Conservation (phyloP, 2,113 vertebrate genomes). For the Gopherus evgoodei region DNA sequence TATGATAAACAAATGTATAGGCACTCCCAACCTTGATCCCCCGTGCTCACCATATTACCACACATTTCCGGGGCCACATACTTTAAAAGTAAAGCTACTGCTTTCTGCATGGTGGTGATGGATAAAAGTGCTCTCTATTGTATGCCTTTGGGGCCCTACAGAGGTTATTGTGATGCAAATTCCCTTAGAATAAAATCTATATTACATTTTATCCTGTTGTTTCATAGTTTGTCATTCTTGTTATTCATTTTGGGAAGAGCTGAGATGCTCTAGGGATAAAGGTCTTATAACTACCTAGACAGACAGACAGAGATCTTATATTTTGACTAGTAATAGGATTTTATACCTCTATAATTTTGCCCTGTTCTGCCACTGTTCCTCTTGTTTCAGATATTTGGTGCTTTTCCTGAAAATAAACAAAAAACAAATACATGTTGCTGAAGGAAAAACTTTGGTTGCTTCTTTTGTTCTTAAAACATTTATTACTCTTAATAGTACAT, state of each 20-base stretch:
- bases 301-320: neutral
- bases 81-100: neutral
- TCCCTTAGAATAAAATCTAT: neutral
- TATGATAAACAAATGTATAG: constrained; percentile 3
- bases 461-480: neutral
- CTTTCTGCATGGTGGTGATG: neutral
- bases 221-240: neutral
- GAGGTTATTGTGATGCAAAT: neutral
- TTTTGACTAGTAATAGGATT: neutral
- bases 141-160: neutral
- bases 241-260: neutral
- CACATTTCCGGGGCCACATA: neutral
- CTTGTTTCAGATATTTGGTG: neutral
- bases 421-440: neutral
- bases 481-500: neutral
- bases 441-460: neutral
- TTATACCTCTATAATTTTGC: constrained; percentile 20
- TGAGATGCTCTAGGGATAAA: neutral
- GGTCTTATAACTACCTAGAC: neutral
- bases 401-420: constrained; percentile 29
- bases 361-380: neutral
- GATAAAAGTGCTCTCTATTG: neutral
- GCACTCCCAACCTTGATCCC: neutral
- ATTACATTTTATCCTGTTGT: neutral
- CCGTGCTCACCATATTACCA: neutral